Evolutionary conservation across 92 coral and sea anemone species (phyloP).

Genomic region (Phenganax marumi): DNA sequence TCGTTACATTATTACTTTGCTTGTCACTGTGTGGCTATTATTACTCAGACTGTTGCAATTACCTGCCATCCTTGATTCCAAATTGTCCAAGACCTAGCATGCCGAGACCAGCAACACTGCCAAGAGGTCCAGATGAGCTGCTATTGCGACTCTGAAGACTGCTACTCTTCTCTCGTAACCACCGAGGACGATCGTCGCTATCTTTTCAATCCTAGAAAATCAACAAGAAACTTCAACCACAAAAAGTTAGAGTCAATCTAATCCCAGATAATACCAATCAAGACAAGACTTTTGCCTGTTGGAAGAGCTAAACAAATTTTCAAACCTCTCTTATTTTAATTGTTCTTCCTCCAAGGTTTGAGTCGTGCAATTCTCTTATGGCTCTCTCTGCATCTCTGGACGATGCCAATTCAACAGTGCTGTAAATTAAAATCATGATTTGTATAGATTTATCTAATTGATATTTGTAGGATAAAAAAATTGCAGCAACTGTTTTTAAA

Average conservation of each 20-base stretch:
- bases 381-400: constrained; percentile 83
- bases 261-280: background rate
- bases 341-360: constrained; percentile 73
- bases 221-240: background rate
- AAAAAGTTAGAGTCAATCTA: background rate
- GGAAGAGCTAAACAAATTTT: background rate
- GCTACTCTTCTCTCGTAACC: constrained; percentile 44
- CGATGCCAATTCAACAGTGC: constrained; percentile 76
- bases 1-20: too few relatives aligned
- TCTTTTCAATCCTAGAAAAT: constrained; percentile 71
- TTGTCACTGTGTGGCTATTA: too few relatives aligned
- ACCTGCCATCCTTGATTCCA: too few relatives aligned
- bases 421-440: constrained; percentile 14
- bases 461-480: background rate
- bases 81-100: constrained; percentile 64
- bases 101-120: constrained; percentile 49
- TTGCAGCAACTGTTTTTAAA: background rate
- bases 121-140: constrained; percentile 35
- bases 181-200: constrained; percentile 57
- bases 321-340: constrained; percentile 81
- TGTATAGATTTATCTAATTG: background rate
- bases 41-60: too few relatives aligned
- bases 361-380: constrained; percentile 70
- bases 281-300: too few relatives aligned
- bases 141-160: constrained; percentile 18